Base-by-base conservation (phyloP, 1,140 invertebrate species). In the Leguminivora glycinivorella region DNA sequence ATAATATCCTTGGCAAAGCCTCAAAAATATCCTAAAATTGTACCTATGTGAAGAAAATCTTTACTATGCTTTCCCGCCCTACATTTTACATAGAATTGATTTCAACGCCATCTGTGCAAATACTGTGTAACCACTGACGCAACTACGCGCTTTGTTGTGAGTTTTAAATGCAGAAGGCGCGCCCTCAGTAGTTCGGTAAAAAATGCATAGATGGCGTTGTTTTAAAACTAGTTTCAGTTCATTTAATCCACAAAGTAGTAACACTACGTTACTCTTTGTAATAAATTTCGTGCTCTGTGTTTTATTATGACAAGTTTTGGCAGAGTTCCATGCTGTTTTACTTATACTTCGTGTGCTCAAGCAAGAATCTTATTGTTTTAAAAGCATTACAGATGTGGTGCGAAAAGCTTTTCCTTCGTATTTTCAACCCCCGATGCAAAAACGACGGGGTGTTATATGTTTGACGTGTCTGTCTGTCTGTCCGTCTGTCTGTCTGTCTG, bases 1-100 rank as follows among this genome's bases (percentile, higher is more conserved):
- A 52, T 52, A 52, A 52, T 52, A 52, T 52, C 47, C 47, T 52
- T 52, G 47, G 19, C 47, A 52, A 9, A 19, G 47, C 6, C 47
- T 1, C 47, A 52, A 52, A 43, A 52, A 22, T 52, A 52, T 52
- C 47, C 47, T 52, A 52, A 22, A 6, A 52, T 52, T 52, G 47
- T 52, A 22, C 5, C 47, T 52, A 52, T n/a, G 19, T 10, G 19
- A 52, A 52, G 47, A 52, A 52, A 52, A 52, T 52, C 47, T 52
- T 52, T 52, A 52, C 47, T 52, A 2, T 6, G 19, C 47, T 17
- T 52, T 43, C 40, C 40, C 47, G 47, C 47, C 47, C 47, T 52
- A 52, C n/a, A 52, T 52, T 52, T 52, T 52, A 1, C 7, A 6
- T 17, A 17, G 7, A n/a, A 22, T 52, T 52, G 47, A 52, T 19